Base-by-base conservation (phyloP, 2,888 invertebrate genomes). In the Arenicola marina region DNA sequence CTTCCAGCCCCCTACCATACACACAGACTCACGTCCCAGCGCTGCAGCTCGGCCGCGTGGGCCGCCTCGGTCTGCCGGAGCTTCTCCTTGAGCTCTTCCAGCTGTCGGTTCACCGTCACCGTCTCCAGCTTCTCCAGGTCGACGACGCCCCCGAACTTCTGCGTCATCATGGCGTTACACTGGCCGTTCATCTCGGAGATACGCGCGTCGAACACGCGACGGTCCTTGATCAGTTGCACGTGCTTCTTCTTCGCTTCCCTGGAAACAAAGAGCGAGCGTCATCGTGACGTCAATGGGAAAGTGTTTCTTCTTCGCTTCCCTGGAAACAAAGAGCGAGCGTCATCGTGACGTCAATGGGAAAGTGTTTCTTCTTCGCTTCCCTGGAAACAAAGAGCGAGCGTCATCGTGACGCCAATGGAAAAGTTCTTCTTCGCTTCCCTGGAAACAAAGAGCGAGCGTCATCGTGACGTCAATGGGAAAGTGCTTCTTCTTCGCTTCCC, bases 61-160 rank as follows among this genome's bases (percentile, higher is more conserved):
- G 76, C 69, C 34, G 74, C 72, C 65, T 82, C 81, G 11, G 73
- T 74, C 61, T 75, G 67, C 18, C 79, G 69, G 28, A 81, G 65
- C 62, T 78, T 82, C 68, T 81, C 82, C 67, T 80, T 82, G 65
- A 80, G 73, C 67, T 83, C 83, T 65, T 83, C 82, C 21, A 81
- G 78, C 62, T 75, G 72, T 48, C 80, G 67, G 70, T 84, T 83
- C 2, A 83, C 81, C 1, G 81, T 82, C 24, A 83, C 78, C 2
- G 78, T 77, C 66, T 84, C 83, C 29, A 84, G 70, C 61, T 78
- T 79, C 70, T 84, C 83, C 44, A 84, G 69, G 68, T 83, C 79
- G 2, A 83, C 80, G 26, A 80, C 71, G 21, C 76, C 69, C 1
- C 83, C 83, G 72, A 83, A 84, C 72, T 83, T 84, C 54, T 75